A percentile compares a stretch with the other conserved stretches of the same genome.
phyloP scores from a whole-genome alignment of 2,888 invertebrate species.

The Leuctra nigra region DNA sequence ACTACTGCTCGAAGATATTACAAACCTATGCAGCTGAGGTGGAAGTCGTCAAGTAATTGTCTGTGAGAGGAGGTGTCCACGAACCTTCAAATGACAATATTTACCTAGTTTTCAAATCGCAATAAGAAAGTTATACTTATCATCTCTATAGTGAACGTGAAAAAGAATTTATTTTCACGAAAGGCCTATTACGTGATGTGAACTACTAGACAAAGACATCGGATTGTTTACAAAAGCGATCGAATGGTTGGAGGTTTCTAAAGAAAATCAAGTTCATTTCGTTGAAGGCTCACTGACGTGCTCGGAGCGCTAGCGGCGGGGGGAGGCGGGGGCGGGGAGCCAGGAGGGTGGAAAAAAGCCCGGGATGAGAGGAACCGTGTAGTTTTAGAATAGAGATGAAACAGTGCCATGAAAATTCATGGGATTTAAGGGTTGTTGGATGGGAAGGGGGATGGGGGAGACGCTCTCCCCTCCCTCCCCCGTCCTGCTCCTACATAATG shows the following conservation, averaged over 20 bases:
- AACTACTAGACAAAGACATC: neutral
- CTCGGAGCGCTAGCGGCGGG: neutral
- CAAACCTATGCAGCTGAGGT: too few relatives aligned
- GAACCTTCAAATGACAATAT: too few relatives aligned
- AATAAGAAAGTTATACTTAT: too few relatives aligned
- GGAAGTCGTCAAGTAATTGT: too few relatives aligned
- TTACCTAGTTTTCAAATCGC: too few relatives aligned
- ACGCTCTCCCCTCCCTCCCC: neutral
- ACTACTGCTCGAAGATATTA: too few relatives aligned
- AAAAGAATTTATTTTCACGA: too few relatives aligned
- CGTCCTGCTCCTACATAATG: neutral
- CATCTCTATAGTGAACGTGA: too few relatives aligned
- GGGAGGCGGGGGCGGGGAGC: neutral
- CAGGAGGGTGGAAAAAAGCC: neutral
- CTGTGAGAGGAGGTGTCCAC: too few relatives aligned
- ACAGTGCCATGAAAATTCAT: slow-evolving; percentile 13
- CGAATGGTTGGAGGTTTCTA: slow-evolving; percentile 10
- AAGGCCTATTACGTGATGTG: too few relatives aligned
- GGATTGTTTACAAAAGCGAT: slow-evolving; percentile 11
- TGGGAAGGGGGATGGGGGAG: neutral
- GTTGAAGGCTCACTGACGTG: slow-evolving; percentile 3
- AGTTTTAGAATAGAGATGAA: slow-evolving; percentile 5
- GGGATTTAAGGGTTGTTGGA: slow-evolving; percentile 9
- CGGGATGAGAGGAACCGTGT: neutral
- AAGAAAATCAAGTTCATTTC: slow-evolving; percentile 5